Evolutionary conservation across 2,797 vertebrate genomes (phyloP).

Genomic region (Lycodopsis pacificus): DNA sequence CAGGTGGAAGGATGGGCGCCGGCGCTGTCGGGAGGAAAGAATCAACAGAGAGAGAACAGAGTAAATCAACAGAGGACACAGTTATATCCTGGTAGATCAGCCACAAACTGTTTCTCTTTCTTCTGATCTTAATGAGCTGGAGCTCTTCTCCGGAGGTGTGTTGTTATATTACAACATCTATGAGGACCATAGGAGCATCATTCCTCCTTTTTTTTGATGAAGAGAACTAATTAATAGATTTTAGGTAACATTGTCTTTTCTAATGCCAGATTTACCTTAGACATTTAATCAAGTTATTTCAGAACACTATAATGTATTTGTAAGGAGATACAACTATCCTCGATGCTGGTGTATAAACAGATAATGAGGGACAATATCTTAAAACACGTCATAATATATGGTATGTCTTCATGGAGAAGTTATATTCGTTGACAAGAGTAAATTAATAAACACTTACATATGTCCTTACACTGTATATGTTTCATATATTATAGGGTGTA

Average conservation of each 20-base stretch:
- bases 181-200: neutral
- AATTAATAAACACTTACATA: neutral
- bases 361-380: neutral
- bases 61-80: conserved; percentile 39
- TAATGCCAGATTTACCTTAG: neutral
- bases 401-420: neutral
- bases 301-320: neutral
- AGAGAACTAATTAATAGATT: neutral
- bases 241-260: neutral
- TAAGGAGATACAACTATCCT: neutral
- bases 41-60: conserved; percentile 53
- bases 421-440: neutral
- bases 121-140: conserved; percentile 14
- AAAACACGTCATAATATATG: neutral
- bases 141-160: conserved; percentile 15
- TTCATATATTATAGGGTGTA: neutral
- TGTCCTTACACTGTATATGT: neutral
- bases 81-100: conserved; percentile 46
- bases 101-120: conserved; percentile 36
- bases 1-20: conserved; percentile 61
- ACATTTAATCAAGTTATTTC: neutral
- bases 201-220: neutral
- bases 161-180: conserved; percentile 17
- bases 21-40: conserved; percentile 46
- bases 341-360: neutral